Conservation (phyloP, 2,797 vertebrate species). For the Myotis planiceps region DNA sequence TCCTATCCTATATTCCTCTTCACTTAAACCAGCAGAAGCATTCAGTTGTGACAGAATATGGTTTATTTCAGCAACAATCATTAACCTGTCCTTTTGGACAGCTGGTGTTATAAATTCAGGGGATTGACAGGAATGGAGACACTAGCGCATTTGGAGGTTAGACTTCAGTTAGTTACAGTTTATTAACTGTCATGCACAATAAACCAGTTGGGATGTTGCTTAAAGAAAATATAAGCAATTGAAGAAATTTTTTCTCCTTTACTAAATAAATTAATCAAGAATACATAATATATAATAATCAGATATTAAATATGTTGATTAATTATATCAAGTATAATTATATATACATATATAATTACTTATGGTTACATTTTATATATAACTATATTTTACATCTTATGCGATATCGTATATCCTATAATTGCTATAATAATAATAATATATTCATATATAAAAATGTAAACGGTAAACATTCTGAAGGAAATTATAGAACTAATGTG, state of each 20-base stretch:
- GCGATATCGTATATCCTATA: not conserved
- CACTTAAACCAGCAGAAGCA: not conserved
- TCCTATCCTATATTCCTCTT: not conserved
- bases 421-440: not conserved
- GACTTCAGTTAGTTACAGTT: not conserved
- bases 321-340: not conserved
- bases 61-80: conserved; percentile 16
- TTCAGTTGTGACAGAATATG: not conserved
- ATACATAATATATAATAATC: not conserved
- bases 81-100: not conserved
- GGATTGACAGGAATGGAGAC: not conserved
- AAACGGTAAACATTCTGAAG: not conserved
- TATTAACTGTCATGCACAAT: not conserved
- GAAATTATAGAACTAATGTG: not conserved
- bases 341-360: not conserved
- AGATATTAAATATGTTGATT: not conserved
- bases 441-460: not conserved
- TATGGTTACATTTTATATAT: not conserved
- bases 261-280: not conserved
- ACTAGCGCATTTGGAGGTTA: not conserved
- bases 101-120: not conserved
- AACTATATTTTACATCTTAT: not conserved
- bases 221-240: not conserved
- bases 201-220: not conserved
- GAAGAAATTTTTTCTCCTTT: not conserved